Percentiles rank a stretch among this genome's conserved stretches.
Evolutionary conservation across 2,113 vertebrate species (phyloP).

Genomic region (Macrotis lagotis): DNA sequence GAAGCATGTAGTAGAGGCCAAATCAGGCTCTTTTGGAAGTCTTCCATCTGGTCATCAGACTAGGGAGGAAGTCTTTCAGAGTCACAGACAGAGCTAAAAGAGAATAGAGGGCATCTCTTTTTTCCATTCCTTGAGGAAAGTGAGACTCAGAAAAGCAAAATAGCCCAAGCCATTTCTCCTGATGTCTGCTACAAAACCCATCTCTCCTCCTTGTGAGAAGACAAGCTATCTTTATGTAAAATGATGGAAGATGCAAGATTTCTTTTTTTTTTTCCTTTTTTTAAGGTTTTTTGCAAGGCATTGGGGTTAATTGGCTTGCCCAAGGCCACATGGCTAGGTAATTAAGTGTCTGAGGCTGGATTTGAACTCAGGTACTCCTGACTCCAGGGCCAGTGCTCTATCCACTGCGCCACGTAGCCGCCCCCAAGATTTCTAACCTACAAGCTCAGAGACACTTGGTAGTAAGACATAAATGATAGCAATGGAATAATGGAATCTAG

Average conservation of each 20-base stretch:
- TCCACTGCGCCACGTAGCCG: too few relatives aligned
- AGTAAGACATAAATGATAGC: constrained; percentile 23
- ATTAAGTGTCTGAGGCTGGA: too few relatives aligned
- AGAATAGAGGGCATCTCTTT: background rate
- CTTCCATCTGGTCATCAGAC: constrained; percentile 22
- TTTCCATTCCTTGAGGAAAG: background rate
- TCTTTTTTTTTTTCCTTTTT: too few relatives aligned
- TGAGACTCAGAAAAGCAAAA: background rate
- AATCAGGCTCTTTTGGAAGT: constrained; percentile 49
- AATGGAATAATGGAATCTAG: constrained; percentile 12
- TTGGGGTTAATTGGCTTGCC: too few relatives aligned
- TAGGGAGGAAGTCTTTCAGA: background rate
- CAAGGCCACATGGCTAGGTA: too few relatives aligned
- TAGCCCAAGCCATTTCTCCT: background rate
- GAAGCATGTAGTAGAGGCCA: constrained; percentile 31
- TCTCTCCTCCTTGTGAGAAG: background rate
- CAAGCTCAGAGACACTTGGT: background rate
- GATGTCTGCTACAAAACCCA: background rate
- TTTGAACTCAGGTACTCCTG: too few relatives aligned
- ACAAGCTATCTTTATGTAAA: background rate
- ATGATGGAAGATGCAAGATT: background rate
- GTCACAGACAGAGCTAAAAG: background rate
- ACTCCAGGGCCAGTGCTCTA: too few relatives aligned
- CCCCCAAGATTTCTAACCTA: background rate
- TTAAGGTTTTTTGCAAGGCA: too few relatives aligned